Evolutionary conservation across 1,140 invertebrate genomes (phyloP).

Genomic region (Drosophila tani): DNA sequence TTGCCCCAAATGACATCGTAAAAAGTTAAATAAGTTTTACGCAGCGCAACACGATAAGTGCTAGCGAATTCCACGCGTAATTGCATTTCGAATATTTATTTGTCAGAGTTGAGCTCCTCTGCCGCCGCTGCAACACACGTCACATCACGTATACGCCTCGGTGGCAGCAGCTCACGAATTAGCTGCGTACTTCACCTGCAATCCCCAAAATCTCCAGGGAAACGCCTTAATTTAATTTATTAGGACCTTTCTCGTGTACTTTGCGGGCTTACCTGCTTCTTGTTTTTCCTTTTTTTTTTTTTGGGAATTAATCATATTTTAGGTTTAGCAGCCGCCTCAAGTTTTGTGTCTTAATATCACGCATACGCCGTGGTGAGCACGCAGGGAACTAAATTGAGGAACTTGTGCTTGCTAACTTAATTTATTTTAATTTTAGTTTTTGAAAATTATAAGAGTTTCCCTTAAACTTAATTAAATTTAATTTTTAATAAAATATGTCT

Average conservation of each 20-base stretch:
- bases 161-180: constrained; percentile 10
- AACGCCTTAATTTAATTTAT: constrained; percentile 45
- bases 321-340: neutral
- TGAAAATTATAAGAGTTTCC: too few species aligned
- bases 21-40: constrained; percentile 78
- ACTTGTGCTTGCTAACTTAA: neutral
- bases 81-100: constrained; percentile 79
- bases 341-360: constrained; percentile 22
- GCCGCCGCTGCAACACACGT: neutral
- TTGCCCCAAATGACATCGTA: constrained; percentile 74
- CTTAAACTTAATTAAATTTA: too few species aligned
- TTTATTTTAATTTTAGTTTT: neutral
- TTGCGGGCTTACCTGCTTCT: constrained; percentile 13
- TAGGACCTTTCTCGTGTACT: constrained; percentile 16
- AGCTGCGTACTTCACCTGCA: constrained; percentile 5
- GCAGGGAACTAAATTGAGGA: constrained; percentile 2
- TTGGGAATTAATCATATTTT: constrained; percentile 34
- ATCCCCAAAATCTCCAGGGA: constrained; percentile 33
- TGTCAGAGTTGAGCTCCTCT: constrained; percentile 9
- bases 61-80: constrained; percentile 74
- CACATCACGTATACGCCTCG: constrained; percentile 15
- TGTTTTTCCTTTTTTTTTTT: neutral
- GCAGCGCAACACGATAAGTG: constrained; percentile 61
- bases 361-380: constrained; percentile 16
- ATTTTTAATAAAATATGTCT: too few species aligned